phyloP scores from a whole-genome alignment of 2,797 vertebrate species.

The Phoeniculus purpureus region DNA sequence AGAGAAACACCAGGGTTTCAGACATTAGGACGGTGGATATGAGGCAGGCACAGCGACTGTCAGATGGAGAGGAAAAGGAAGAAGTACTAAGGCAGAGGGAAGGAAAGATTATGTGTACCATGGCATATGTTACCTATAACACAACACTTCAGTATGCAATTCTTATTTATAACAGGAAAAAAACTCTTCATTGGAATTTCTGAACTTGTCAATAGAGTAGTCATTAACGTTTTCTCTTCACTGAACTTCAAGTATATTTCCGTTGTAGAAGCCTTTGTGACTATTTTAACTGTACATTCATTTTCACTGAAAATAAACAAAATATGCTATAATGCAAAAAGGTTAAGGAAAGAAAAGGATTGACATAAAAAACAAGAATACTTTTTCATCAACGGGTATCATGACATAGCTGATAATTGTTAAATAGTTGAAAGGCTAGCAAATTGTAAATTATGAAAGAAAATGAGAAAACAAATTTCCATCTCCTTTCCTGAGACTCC shows the following conservation, averaged over 20 bases:
- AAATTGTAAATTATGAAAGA: background rate
- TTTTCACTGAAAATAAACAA: conserved; percentile 43
- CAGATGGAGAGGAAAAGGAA: background rate
- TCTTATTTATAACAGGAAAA: background rate
- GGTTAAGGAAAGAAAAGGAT: background rate
- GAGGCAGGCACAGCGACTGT: background rate
- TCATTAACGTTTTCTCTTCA: background rate
- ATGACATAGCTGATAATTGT: background rate
- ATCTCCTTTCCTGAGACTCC: background rate
- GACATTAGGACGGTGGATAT: accelerated
- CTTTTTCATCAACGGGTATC: background rate
- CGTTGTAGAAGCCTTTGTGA: background rate
- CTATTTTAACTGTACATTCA: background rate
- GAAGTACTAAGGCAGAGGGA: background rate
- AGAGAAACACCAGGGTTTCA: background rate
- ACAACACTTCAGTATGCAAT: background rate
- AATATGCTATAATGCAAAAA: conserved; percentile 6
- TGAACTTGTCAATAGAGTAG: conserved; percentile 16
- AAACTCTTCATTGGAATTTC: background rate
- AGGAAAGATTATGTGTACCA: background rate
- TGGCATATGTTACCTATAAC: background rate
- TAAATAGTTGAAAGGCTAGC: conserved; percentile 8
- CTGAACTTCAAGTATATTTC: background rate
- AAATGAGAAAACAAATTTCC: conserved; percentile 1
- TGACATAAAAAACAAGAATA: conserved; percentile 20